Percentiles rank a stretch among this genome's conserved stretches.
Evolutionary conservation across 2,113 vertebrate genomes (phyloP).

Genomic region (Hippocampus mohnikei): DNA sequence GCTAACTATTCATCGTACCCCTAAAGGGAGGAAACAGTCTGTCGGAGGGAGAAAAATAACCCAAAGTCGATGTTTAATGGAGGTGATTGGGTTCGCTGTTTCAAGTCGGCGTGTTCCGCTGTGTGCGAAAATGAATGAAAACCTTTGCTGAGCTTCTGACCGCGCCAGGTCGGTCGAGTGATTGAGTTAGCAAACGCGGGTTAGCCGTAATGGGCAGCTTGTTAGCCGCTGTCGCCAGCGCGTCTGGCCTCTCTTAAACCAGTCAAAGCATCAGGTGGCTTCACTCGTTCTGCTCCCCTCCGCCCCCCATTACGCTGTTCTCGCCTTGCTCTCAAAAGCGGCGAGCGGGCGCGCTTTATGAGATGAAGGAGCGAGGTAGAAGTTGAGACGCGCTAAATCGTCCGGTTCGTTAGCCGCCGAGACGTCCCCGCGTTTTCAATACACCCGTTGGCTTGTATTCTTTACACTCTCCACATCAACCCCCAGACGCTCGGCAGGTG

Average conservation of each 20-base stretch:
- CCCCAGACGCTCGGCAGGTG: conserved; percentile 69
- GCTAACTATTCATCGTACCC: conserved; percentile 15
- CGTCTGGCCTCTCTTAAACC: conserved; percentile 52
- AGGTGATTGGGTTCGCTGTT: conserved; percentile 65
- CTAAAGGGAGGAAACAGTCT: neutral
- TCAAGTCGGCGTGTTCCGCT: conserved; percentile 33
- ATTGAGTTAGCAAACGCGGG: conserved; percentile 46
- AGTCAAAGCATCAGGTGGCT: conserved; percentile 55
- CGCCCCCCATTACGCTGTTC: conserved; percentile 11
- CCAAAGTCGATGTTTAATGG: conserved; percentile 62
- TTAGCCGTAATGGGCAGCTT: conserved; percentile 58
- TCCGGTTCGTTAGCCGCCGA: conserved; percentile 57
- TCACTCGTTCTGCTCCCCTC: conserved; percentile 31
- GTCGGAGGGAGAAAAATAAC: conserved; percentile 35
- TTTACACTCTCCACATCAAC: conserved; percentile 53
- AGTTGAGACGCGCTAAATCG: conserved; percentile 11
- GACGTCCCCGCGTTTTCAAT: conserved; percentile 23
- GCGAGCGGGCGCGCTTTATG: conserved; percentile 15
- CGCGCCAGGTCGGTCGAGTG: conserved; percentile 31
- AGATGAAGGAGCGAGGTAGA: conserved; percentile 44
- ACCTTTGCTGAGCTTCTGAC: conserved; percentile 20
- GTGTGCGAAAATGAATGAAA: conserved; percentile 22
- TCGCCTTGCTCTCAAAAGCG: conserved; percentile 18
- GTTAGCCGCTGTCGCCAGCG: conserved; percentile 41
- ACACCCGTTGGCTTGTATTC: conserved; percentile 7